Evolutionary conservation across 1,140 invertebrate genomes (phyloP), one percentile per base, ranked within the genome.

Genomic region (Calliopsis andreniformis): DNA sequence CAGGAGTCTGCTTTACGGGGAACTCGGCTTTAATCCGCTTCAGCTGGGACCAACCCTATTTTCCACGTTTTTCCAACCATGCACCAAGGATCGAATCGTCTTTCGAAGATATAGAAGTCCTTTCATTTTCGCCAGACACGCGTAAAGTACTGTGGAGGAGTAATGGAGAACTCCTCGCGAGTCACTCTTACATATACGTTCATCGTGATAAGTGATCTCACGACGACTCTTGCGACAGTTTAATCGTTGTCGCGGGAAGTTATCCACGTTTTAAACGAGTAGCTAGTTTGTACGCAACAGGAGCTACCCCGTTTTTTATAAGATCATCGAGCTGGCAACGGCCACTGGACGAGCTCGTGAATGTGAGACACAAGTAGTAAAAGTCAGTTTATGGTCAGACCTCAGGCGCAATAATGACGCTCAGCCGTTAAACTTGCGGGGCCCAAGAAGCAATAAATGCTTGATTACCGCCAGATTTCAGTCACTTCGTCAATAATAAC

Each of bases 11-110:
- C 55, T 68, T 76, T 62, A 68, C 71, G 30, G 61, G 32, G 56
- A 61, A 28, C 32, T 68, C 56, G 42, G 47, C 62, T 62, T 79
- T 79, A 79, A 79, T 67, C 59, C 69, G n/a, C 39, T 51, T 25
- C 69, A 47, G 30, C 42, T 49, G 58, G 25, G 4, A 3, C 5
- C 39, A 39, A 28, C 25, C 68, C 56, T 62, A 77, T 62, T 77
- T 62, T 62, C 3, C 53, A 43, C 3, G 23, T 58, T 68, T 68
- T 42, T 53, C 43, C 25, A 10, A 42, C 23, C 1, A 3, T 14
- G 5, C 16, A 18, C 20, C 25, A 69, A 59, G 64, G 30, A 51
- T 42, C 53, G 23, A 32, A 53, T 69, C n/a, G 18, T 39, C 39
- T 59, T 35, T 39, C 8, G 45, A 63, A 39, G 32, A 53, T 59